phyloP scores from a whole-genome alignment of 2,888 invertebrate species.

The Macaria notata region DNA sequence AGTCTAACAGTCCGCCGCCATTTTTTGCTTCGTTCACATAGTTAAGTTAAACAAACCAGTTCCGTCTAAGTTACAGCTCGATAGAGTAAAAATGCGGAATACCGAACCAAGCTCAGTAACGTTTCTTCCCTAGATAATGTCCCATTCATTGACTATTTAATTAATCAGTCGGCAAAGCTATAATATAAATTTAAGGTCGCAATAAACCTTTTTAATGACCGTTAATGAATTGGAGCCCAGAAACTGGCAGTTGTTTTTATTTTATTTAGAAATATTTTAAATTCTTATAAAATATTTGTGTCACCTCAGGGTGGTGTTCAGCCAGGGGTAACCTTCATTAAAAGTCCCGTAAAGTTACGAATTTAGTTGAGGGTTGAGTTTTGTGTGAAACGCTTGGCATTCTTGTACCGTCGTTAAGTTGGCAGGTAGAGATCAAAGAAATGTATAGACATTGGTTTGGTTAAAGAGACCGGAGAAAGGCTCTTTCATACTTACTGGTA shows the following conservation, averaged over 20 bases:
- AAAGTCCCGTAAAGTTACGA: conserved; percentile 53
- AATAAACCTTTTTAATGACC: conserved; percentile 71
- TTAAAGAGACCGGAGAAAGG: not conserved
- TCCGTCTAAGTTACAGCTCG: conserved; percentile 11
- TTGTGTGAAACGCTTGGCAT: conserved; percentile 43
- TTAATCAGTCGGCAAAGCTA: conserved; percentile 60
- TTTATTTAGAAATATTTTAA: conserved; percentile 55
- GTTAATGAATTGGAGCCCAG: conserved; percentile 74
- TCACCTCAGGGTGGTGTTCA: conserved; percentile 38
- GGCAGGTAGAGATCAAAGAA: conserved; percentile 24
- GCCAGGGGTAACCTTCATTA: conserved; percentile 29
- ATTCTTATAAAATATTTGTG: conserved; percentile 64
- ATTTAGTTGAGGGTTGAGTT: conserved; percentile 60
- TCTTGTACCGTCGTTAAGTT: conserved; percentile 31
- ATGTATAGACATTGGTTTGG: not conserved
- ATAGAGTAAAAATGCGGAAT: conserved; percentile 43
- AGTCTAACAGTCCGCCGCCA: not conserved
- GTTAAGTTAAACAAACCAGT: not conserved
- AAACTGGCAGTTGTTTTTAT: conserved; percentile 62
- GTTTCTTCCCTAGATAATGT: conserved; percentile 29
- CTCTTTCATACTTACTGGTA: not conserved
- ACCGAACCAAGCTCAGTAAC: conserved; percentile 41
- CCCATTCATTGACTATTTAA: conserved; percentile 65
- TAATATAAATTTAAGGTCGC: conserved; percentile 62
- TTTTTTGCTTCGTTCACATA: conserved; percentile 1